Evolutionary conservation across 2,797 vertebrate species (phyloP).

Genomic region (Cossypha caffra): DNA sequence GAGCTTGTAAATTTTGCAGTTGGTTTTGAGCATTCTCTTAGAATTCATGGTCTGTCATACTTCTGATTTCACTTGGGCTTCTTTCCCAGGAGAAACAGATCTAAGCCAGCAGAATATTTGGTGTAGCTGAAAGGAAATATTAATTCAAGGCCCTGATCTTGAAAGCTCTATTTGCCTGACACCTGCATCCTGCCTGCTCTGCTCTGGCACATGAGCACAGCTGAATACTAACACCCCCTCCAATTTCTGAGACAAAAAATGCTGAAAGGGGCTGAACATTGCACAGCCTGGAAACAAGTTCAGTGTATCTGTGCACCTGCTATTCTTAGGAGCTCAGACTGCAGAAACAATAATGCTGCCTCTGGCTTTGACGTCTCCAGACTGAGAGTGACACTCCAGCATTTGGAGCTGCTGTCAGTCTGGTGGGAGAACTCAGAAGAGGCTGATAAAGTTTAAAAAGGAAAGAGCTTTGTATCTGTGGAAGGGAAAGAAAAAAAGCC

Average conservation of each 20-base stretch:
- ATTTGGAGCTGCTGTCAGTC: not conserved
- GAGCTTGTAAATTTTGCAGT: not conserved
- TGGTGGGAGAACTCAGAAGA: not conserved
- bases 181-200: not conserved
- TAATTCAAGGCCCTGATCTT: not conserved
- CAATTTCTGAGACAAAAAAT: not conserved
- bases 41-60: not conserved
- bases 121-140: not conserved
- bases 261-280: not conserved
- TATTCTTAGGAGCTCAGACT: conserved; percentile 38
- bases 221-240: not conserved
- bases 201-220: accelerated
- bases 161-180: not conserved
- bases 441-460: not conserved
- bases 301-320: not conserved
- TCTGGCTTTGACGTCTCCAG: conserved; percentile 33
- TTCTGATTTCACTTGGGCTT: not conserved
- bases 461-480: not conserved
- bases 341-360: conserved; percentile 19
- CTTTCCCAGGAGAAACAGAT: not conserved
- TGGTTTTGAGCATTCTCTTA: not conserved
- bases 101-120: not conserved
- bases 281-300: not conserved
- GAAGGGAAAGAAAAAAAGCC: not conserved
- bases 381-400: conserved; percentile 14